phyloP scores from a whole-genome alignment of 1,140 invertebrate genomes.

The Cryptotermes secundus region DNA sequence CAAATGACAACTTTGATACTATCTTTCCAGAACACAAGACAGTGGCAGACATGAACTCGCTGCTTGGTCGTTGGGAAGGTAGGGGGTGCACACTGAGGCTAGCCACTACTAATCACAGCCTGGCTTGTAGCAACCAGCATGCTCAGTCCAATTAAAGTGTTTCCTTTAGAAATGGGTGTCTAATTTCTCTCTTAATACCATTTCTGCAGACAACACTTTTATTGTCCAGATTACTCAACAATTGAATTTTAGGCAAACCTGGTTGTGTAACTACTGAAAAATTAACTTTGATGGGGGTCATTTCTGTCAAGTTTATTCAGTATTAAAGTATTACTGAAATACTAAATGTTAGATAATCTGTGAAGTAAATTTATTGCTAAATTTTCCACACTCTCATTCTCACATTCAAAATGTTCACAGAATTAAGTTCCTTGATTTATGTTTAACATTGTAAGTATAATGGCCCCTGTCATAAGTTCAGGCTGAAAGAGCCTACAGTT shows the following conservation, averaged over 20 bases:
- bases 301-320: not conserved
- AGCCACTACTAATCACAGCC: not conserved
- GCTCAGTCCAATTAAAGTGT: not conserved
- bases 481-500: too few relatives aligned
- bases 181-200: not conserved
- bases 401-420: too few relatives aligned
- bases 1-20: constrained; percentile 8
- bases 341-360: too few relatives aligned
- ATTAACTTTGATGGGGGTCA: not conserved
- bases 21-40: constrained; percentile 13
- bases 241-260: not conserved
- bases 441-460: too few relatives aligned
- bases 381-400: too few relatives aligned
- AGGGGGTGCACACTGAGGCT: constrained; percentile 4
- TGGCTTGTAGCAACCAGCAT: constrained; percentile 15
- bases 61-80: constrained; percentile 11
- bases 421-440: too few relatives aligned
- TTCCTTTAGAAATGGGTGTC: not conserved
- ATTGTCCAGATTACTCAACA: not conserved
- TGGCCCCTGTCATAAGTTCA: too few relatives aligned
- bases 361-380: too few relatives aligned
- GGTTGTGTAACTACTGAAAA: not conserved
- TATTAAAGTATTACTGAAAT: too few relatives aligned
- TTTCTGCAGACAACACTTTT: not conserved
- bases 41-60: constrained; percentile 13